Conservation (phyloP, 2,888 invertebrate species). For the Pachydiplax longipennis region DNA sequence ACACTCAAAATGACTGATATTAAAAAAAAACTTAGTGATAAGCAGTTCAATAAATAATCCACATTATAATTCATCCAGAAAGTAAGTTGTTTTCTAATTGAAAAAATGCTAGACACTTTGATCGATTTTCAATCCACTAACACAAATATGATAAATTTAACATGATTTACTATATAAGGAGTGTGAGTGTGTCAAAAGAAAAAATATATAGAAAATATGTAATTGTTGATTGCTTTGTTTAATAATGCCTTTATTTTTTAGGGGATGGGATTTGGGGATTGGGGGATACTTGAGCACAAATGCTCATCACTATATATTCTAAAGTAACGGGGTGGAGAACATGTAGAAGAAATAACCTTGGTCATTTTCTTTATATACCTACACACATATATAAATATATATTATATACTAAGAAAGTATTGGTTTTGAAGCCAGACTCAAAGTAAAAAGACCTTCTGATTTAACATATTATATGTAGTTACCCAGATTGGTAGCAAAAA, state of each 20-base stretch:
- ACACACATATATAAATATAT: conserved; percentile 45
- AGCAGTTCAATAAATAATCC: conserved; percentile 35
- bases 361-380: conserved; percentile 44
- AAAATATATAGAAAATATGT: conserved; percentile 45
- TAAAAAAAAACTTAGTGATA: conserved; percentile 27
- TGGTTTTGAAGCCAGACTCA: conserved; percentile 39
- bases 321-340: conserved; percentile 39
- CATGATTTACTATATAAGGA: conserved; percentile 42
- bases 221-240: conserved; percentile 45
- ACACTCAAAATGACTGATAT: conserved; percentile 41
- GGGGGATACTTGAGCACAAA: conserved; percentile 37
- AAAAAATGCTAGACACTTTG: conserved; percentile 8
- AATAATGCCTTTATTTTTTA: conserved; percentile 45
- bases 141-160: conserved; percentile 30
- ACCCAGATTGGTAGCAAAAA: conserved; percentile 36
- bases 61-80: conserved; percentile 16
- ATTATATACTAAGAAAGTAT: conserved; percentile 43
- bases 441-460: neutral
- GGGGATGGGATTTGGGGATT: conserved; percentile 40
- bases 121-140: conserved; percentile 29
- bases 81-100: conserved; percentile 24
- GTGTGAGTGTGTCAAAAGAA: conserved; percentile 44
- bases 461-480: conserved; percentile 35
- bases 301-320: conserved; percentile 43
- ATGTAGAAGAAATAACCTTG: conserved; percentile 37